phyloP scores from a whole-genome alignment of 1,140 invertebrate species.

The Ips typographus region DNA sequence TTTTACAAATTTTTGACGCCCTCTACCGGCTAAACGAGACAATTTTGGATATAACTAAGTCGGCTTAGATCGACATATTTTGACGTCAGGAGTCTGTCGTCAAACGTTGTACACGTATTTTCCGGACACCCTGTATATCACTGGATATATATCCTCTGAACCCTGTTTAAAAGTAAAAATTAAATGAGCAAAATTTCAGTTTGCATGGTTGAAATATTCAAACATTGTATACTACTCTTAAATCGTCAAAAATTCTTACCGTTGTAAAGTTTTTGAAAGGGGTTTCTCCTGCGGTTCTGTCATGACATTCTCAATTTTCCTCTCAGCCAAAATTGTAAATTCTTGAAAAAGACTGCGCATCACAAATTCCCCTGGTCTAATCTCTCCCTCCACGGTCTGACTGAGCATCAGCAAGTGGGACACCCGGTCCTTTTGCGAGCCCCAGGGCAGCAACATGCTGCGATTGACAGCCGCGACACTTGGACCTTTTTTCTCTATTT shows the following conservation, averaged over 20 bases:
- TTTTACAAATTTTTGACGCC: no score
- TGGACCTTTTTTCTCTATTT: slow-evolving; percentile 24
- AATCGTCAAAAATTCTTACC: not conserved
- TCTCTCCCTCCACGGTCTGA: slow-evolving; percentile 61
- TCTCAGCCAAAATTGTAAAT: slow-evolving; percentile 89
- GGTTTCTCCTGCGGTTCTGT: slow-evolving; percentile 87
- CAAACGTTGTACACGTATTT: no score
- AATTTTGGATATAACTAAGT: no score
- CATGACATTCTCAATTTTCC: slow-evolving; percentile 94
- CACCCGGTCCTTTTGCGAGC: slow-evolving; percentile 73
- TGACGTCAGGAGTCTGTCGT: no score
- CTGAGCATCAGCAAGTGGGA: slow-evolving; percentile 56
- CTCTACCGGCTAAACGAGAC: no score
- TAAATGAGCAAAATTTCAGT: no score
- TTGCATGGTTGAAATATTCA: no score
- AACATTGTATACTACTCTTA: no score
- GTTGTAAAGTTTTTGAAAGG: slow-evolving; percentile 87
- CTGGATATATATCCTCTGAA: no score
- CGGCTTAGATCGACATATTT: no score
- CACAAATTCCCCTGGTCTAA: slow-evolving; percentile 89
- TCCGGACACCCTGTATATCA: no score
- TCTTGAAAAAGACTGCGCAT: slow-evolving; percentile 93
- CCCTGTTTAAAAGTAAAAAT: no score
- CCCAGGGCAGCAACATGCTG: slow-evolving; percentile 72
- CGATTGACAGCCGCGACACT: slow-evolving; percentile 34